These are phyloP conservation scores for Stomatorhinus ivindoensis DNA, from an alignment of 2,113 vertebrate species.

Conservation along the genomic window DNA sequence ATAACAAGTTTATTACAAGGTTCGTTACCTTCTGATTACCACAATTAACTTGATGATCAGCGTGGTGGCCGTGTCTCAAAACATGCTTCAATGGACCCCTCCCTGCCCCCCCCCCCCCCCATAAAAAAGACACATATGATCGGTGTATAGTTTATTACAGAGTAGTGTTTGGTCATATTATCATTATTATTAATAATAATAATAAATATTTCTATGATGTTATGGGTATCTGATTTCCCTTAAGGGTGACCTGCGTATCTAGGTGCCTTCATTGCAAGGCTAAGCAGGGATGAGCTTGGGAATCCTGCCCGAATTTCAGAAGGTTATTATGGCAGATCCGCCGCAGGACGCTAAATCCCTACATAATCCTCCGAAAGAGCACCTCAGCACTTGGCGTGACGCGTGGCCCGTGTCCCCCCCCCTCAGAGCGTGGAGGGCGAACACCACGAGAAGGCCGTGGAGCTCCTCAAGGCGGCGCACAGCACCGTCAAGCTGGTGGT, in stretches of 20 bases:
- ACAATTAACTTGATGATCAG: no score
- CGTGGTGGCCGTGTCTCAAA: no score
- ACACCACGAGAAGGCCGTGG: slow-evolving; percentile 93
- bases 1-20: not conserved
- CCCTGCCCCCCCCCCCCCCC: no score
- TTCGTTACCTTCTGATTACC: not conserved
- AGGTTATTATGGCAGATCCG: not conserved
- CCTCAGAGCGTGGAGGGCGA: slow-evolving; percentile 91
- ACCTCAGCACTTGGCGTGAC: not conserved
- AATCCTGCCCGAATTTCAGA: not conserved
- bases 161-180: no score
- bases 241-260: not conserved
- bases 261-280: not conserved
- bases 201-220: not conserved
- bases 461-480: slow-evolving; percentile 93
- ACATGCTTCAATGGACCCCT: no score
- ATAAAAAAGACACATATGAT: no score
- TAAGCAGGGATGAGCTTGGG: not conserved
- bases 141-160: no score
- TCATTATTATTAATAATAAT: no score
- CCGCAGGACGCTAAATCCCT: no score
- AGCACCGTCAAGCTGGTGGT: slow-evolving; percentile 94
- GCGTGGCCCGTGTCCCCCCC: slow-evolving; percentile 22
- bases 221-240: not conserved
- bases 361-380: not conserved